Conservation (phyloP, 2,888 invertebrate species). For the Stramonita haemastoma region DNA sequence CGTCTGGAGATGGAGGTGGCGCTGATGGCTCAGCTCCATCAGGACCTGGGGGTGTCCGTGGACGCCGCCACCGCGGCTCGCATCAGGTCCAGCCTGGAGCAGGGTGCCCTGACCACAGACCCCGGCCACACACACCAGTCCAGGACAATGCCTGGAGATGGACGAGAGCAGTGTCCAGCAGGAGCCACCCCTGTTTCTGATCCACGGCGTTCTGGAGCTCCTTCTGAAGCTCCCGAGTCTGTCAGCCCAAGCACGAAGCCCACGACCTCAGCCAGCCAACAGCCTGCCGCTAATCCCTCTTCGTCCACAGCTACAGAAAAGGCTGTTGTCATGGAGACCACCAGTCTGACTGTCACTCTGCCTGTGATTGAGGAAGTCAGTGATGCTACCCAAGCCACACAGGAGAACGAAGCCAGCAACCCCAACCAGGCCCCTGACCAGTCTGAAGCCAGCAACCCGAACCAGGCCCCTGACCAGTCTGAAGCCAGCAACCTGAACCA, state of each 20-base stretch:
- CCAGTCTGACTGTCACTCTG: slow-evolving; percentile 34
- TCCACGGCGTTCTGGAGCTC: neutral
- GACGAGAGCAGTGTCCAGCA: neutral
- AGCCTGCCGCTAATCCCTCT: neutral
- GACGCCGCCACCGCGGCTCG: slow-evolving; percentile 18
- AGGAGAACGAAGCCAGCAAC: neutral
- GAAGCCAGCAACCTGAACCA: no score
- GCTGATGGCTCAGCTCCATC: slow-evolving; percentile 50
- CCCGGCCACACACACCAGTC: neutral
- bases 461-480: no score
- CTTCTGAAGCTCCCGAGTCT: neutral
- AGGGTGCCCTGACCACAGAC: neutral
- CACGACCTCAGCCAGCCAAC: neutral
- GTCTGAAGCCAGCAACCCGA: no score
- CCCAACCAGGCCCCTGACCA: neutral
- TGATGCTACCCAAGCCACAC: neutral
- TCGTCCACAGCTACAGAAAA: neutral
- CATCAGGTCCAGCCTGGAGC: slow-evolving; percentile 14
- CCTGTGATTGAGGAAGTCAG: slow-evolving; percentile 26
- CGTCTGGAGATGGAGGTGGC: slow-evolving; percentile 62
- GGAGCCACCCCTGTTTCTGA: slow-evolving; percentile 9
- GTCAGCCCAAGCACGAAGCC: neutral
- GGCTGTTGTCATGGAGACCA: neutral
- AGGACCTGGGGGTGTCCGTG: slow-evolving; percentile 23
- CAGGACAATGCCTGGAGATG: no score